phyloP scores from a whole-genome alignment of 2,113 vertebrate species.

The Cyprinus carpio region DNA sequence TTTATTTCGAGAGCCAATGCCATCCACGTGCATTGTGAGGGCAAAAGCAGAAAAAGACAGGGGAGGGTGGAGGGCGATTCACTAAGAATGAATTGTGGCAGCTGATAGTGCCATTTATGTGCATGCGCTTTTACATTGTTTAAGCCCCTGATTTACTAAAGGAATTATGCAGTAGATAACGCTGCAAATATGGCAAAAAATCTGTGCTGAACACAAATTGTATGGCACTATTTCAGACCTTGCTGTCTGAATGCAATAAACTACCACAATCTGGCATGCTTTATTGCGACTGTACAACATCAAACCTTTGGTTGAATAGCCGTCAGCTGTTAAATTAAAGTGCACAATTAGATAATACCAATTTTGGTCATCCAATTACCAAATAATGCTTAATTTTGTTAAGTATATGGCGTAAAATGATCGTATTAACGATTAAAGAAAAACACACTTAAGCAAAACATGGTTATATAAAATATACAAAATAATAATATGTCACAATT shows the following conservation, averaged over 20 bases:
- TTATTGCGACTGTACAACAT: background rate
- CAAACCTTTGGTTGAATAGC: too few relatives aligned
- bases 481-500: too few relatives aligned
- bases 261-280: background rate
- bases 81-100: background rate
- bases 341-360: too few relatives aligned
- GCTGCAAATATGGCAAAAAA: background rate
- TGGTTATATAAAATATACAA: too few relatives aligned
- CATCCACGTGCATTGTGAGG: slow-evolving; percentile 24
- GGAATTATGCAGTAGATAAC: background rate
- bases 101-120: background rate
- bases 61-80: background rate
- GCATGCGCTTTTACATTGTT: background rate
- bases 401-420: too few relatives aligned
- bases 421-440: too few relatives aligned
- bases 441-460: too few relatives aligned
- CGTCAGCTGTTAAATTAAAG: too few relatives aligned
- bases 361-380: too few relatives aligned
- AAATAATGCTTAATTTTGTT: too few relatives aligned
- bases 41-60: slow-evolving; percentile 36
- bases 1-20: slow-evolving; percentile 31
- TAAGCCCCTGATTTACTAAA: background rate
- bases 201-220: background rate
- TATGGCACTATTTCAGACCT: background rate
- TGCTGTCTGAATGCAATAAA: background rate